phyloP scores from a whole-genome alignment of 2,888 invertebrate genomes.

The Chelonus formosanus region DNA sequence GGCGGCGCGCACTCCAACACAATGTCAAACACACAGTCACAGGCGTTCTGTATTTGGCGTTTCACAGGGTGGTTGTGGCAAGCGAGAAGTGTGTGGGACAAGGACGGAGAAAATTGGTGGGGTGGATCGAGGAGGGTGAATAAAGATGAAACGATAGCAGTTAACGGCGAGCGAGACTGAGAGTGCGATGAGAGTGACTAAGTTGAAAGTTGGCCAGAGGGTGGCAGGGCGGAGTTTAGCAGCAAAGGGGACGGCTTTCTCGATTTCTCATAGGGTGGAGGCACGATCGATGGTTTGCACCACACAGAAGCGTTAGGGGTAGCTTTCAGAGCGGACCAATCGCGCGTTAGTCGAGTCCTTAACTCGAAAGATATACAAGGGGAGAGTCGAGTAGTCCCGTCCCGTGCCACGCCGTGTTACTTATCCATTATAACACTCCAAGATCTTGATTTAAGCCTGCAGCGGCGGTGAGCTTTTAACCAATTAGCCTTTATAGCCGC shows the following conservation, averaged over 20 bases:
- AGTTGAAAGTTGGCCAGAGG: slow-evolving; percentile 41
- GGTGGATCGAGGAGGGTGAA: too few species aligned
- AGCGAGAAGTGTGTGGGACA: slow-evolving; percentile 30
- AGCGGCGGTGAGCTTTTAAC: slow-evolving; percentile 66
- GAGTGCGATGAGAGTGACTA: slow-evolving; percentile 25
- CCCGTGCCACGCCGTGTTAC: slow-evolving; percentile 62
- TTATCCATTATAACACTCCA: slow-evolving; percentile 66
- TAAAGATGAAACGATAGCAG: too few species aligned
- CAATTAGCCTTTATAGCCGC: slow-evolving; percentile 65
- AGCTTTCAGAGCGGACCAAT: slow-evolving; percentile 55
- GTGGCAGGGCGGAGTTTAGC: slow-evolving; percentile 50
- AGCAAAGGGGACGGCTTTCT: slow-evolving; percentile 51
- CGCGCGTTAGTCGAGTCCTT: slow-evolving; percentile 49
- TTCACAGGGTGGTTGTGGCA: slow-evolving; percentile 37
- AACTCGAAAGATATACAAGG: slow-evolving; percentile 56
- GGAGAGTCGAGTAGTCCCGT: slow-evolving; percentile 46
- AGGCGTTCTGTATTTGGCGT: slow-evolving; percentile 25
- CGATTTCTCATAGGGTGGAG: slow-evolving; percentile 57
- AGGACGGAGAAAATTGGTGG: too few species aligned
- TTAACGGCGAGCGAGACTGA: slow-evolving; percentile 29
- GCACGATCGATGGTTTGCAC: slow-evolving; percentile 59
- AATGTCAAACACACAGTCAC: slow-evolving; percentile 9
- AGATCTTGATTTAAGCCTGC: slow-evolving; percentile 66
- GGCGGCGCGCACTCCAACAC: slow-evolving; percentile 5
- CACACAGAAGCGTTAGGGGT: slow-evolving; percentile 52